phyloP scores from a whole-genome alignment of 1,140 invertebrate species.

The Augochlora pura region DNA sequence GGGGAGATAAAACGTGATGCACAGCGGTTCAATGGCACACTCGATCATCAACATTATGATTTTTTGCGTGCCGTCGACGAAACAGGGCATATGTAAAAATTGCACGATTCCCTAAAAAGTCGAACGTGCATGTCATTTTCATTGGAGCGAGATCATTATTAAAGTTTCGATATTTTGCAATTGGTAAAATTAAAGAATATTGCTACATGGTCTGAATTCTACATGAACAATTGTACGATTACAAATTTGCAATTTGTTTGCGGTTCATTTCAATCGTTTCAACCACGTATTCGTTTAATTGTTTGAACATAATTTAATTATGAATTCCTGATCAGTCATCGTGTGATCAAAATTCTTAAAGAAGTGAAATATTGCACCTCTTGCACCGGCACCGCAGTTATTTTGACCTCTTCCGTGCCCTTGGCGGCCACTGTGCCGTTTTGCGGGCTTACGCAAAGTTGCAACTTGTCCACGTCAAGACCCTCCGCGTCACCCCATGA shows the following conservation, averaged over 20 bases:
- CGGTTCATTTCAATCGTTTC: too few relatives aligned
- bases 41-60: conserved; percentile 46
- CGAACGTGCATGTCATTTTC: too few relatives aligned
- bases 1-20: conserved; percentile 50
- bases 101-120: conserved; percentile 32
- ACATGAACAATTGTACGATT: too few relatives aligned
- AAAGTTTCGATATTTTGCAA: too few relatives aligned
- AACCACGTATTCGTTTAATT: too few relatives aligned
- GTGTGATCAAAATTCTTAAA: too few relatives aligned
- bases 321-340: not conserved
- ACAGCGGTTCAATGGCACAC: conserved; percentile 41
- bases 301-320: not conserved
- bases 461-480: conserved; percentile 9
- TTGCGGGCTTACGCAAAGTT: conserved; percentile 20
- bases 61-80: conserved; percentile 16
- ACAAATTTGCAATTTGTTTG: too few relatives aligned
- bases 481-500: conserved; percentile 27
- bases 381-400: conserved; percentile 15
- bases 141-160: too few relatives aligned
- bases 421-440: not conserved
- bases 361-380: conserved; percentile 29
- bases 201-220: too few relatives aligned
- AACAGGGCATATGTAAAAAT: conserved; percentile 41
- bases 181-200: too few relatives aligned
- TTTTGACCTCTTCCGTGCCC: conserved; percentile 2